phyloP scores from a whole-genome alignment of 2,888 invertebrate genomes.

The Mesorhabditis sp. region DNA sequence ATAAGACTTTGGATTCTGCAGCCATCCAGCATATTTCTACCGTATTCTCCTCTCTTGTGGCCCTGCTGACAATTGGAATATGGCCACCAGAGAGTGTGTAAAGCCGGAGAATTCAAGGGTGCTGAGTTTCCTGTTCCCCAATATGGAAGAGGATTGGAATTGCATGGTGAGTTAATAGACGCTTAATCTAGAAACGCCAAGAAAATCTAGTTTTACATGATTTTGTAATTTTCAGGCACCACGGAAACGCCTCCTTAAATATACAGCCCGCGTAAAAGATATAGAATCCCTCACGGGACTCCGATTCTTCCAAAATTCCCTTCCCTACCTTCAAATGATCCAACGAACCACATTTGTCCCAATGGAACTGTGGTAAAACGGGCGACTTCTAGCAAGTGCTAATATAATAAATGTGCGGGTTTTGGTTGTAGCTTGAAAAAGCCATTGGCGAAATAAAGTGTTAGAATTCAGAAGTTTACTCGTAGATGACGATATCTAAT shows the following conservation, averaged over 20 bases:
- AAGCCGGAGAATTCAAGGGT: neutral
- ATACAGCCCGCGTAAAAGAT: neutral
- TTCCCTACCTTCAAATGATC: conserved; percentile 4
- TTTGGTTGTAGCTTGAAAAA: too few species aligned
- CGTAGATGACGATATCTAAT: neutral
- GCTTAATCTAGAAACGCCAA: too few species aligned
- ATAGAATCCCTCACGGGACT: neutral
- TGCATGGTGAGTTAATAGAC: neutral
- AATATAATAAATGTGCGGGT: neutral
- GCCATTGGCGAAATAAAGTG: neutral
- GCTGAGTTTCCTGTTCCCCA: neutral
- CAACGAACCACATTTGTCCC: neutral
- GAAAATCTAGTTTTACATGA: too few species aligned
- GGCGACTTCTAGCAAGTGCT: neutral
- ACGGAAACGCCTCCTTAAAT: neutral
- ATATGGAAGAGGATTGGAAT: conserved; percentile 2
- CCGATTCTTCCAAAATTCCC: neutral
- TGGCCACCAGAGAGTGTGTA: neutral
- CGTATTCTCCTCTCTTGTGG: conserved; percentile 2
- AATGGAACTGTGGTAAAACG: neutral
- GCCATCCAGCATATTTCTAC: neutral
- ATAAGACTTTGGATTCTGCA: neutral
- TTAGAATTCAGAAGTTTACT: neutral
- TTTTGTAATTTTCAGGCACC: neutral
- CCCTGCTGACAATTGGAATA: neutral